phyloP scores from a whole-genome alignment of 2,888 invertebrate genomes.

The Diadromus collaris region DNA sequence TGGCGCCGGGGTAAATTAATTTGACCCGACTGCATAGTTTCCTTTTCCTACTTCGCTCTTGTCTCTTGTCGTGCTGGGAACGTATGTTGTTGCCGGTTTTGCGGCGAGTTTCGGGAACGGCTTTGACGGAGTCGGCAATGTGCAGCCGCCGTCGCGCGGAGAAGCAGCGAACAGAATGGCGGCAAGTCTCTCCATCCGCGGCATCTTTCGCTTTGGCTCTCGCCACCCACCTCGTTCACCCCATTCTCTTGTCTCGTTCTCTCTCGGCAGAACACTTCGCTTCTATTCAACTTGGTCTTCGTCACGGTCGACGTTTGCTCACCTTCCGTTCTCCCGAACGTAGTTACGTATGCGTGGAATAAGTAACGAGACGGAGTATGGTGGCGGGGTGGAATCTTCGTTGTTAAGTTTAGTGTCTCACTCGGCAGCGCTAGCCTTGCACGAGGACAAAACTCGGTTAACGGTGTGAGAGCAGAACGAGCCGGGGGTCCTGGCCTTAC shows the following conservation, averaged over 20 bases:
- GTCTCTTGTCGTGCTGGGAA: constrained; percentile 15
- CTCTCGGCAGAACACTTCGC: constrained; percentile 2
- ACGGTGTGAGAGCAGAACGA: not conserved
- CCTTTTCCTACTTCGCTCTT: constrained; percentile 2
- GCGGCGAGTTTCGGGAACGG: constrained; percentile 36
- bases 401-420: constrained; percentile 52
- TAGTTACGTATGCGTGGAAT: constrained; percentile 49
- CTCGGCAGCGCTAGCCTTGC: not conserved
- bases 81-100: constrained; percentile 45
- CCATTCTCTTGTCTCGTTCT: not conserved
- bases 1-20: constrained; percentile 53
- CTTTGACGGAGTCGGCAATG: constrained; percentile 22
- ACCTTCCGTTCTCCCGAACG: constrained; percentile 28
- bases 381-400: constrained; percentile 24
- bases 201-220: not conserved
- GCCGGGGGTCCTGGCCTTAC: not conserved
- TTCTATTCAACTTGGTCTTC: constrained; percentile 25
- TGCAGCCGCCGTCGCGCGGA: constrained; percentile 30
- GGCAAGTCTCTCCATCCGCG: constrained; percentile 10
- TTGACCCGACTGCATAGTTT: constrained; percentile 31
- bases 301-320: constrained; percentile 49
- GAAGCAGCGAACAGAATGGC: constrained; percentile 35
- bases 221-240: not conserved
- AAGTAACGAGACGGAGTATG: constrained; percentile 36
- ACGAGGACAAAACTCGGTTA: not conserved